Conservation (phyloP, 2,113 vertebrate genomes). For the Apodemus sylvaticus region DNA sequence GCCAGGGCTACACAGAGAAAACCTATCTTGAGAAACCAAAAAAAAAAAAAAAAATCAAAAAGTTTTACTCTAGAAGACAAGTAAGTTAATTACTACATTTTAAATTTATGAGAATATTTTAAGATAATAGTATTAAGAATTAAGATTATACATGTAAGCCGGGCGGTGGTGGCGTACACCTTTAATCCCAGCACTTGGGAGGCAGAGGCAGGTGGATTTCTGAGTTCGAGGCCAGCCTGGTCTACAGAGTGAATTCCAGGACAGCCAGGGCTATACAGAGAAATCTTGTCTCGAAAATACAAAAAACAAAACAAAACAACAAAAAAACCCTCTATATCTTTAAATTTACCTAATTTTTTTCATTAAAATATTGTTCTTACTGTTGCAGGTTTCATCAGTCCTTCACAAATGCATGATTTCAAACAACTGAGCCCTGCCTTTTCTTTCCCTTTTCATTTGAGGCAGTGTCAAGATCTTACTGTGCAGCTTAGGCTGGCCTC, state of each 20-base stretch:
- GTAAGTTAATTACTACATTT: constrained; percentile 29
- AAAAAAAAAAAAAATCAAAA: constrained; percentile 37
- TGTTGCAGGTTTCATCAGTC: neutral
- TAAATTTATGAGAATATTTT: constrained; percentile 18
- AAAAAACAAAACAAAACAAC: no score
- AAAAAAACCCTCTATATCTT: neutral
- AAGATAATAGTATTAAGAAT: constrained; percentile 6
- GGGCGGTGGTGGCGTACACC: no score
- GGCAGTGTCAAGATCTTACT: neutral
- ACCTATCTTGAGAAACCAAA: no score
- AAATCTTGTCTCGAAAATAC: no score
- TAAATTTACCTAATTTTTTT: neutral
- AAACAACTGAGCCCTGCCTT: neutral
- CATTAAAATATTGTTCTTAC: constrained; percentile 22
- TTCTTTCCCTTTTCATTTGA: neutral
- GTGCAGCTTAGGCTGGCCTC: neutral
- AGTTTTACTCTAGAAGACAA: neutral
- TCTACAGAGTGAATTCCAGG: no score
- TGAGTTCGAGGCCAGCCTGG: no score
- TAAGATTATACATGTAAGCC: neutral
- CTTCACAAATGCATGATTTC: neutral
- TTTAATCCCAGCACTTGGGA: no score
- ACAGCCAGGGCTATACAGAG: no score
- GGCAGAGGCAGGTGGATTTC: no score
- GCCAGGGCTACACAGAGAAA: no score